Evolutionary conservation across 2,888 invertebrate species (phyloP).

Genomic region (Halictus quadricinctus): DNA sequence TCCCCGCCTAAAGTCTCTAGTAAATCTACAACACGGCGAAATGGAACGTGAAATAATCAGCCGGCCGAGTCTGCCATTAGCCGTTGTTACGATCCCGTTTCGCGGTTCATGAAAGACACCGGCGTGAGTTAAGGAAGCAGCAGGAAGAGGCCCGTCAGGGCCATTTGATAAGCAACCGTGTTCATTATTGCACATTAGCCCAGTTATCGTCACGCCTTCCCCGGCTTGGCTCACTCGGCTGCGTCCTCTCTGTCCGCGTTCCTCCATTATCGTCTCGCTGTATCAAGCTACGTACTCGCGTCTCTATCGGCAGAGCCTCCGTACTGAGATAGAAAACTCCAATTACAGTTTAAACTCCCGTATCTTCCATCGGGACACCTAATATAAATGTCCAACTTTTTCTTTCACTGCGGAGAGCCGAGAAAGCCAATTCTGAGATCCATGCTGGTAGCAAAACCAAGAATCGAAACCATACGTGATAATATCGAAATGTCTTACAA

Average conservation of each 20-base stretch:
- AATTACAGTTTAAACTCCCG: background rate
- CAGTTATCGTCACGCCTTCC: conserved; percentile 71
- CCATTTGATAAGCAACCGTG: conserved; percentile 73
- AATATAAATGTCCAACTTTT: background rate
- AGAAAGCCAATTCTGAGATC: too few relatives aligned
- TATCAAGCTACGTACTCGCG: conserved; percentile 40
- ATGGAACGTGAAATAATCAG: conserved; percentile 49
- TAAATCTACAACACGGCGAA: conserved; percentile 18
- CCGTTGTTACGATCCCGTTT: conserved; percentile 60
- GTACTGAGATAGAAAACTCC: background rate
- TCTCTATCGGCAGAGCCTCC: background rate
- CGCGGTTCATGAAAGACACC: conserved; percentile 66
- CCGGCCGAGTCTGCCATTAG: conserved; percentile 45
- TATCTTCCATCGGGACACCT: conserved; percentile 46
- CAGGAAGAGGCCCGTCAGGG: conserved; percentile 74
- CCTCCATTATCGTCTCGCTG: conserved; percentile 23
- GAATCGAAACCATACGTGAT: too few relatives aligned
- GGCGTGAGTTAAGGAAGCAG: conserved; percentile 59
- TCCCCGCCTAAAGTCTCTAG: background rate
- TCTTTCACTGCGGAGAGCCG: background rate
- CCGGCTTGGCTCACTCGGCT: conserved; percentile 57
- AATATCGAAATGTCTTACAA: background rate
- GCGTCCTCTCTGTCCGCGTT: conserved; percentile 48
- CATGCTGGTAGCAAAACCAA: background rate
- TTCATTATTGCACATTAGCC: conserved; percentile 73